Evolutionary conservation across 2,888 invertebrate genomes (phyloP).

Genomic region (Thyatira batis): DNA sequence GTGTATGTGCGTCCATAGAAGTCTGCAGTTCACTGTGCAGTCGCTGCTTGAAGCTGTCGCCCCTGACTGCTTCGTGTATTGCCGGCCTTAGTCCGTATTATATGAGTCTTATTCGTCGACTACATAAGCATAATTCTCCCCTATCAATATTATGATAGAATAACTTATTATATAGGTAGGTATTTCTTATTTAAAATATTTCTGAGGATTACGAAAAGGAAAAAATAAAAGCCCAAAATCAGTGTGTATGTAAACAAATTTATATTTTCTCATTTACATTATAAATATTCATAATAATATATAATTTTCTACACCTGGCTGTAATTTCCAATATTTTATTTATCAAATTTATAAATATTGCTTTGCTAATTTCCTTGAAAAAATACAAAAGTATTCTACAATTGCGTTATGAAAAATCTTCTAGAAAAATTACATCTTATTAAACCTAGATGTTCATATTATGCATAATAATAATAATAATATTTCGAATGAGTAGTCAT

Average conservation of each 20-base stretch:
- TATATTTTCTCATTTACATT: slow-evolving; percentile 74
- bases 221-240: slow-evolving; percentile 52
- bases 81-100: too few relatives aligned
- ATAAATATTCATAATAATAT: slow-evolving; percentile 34
- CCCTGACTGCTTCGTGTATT: too few relatives aligned
- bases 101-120: too few relatives aligned
- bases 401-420: slow-evolving; percentile 69
- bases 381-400: slow-evolving; percentile 79
- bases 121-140: too few relatives aligned
- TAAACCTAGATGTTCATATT: slow-evolving; percentile 69
- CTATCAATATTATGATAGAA: too few relatives aligned
- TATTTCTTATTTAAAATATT: too few relatives aligned
- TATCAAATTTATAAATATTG: slow-evolving; percentile 81
- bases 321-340: slow-evolving; percentile 60
- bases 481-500: slow-evolving; percentile 57
- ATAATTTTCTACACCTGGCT: slow-evolving; percentile 67
- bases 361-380: slow-evolving; percentile 74
- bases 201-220: slow-evolving; percentile 7
- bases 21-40: too few relatives aligned
- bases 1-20: not conserved
- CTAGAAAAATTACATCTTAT: slow-evolving; percentile 75
- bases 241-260: slow-evolving; percentile 77
- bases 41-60: too few relatives aligned
- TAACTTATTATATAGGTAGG: too few relatives aligned
- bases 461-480: slow-evolving; percentile 62